Base-by-base conservation (phyloP, 2,113 vertebrate species). In the Nyctibius bracteatus region DNA sequence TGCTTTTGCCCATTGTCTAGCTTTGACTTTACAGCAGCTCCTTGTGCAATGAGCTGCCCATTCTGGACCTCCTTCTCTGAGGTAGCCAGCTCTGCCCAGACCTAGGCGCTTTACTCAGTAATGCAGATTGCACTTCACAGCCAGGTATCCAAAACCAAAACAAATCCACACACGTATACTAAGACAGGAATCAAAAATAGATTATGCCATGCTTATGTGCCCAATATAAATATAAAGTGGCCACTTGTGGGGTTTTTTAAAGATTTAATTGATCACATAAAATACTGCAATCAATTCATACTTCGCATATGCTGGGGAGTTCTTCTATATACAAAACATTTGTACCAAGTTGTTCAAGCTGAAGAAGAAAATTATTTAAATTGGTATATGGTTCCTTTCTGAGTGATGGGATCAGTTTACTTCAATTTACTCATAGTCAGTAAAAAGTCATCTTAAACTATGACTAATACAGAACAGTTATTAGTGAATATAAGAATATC, bases 21-120 rank as follows among this genome's bases (percentile, higher is more conserved):
- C 44, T 81, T 52, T 75, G 49, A 41, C 33, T 63, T 70, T 46
- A 58, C 12, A 33, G 44, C 22, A 63, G 44, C 14, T 86, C 43
- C 14, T 41, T 70, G 30, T 2, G 4, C n/a, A 77, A 28, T 5
- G n/a, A 0, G 0, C 22, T 1, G 1, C 35, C 17, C 2, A 1
- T 49, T 66, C 20, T 39, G 33, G 58, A 55, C 8, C 46, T 74
- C n/a, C 61, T 57, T 4, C 21, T 77, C 41, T 23, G 21, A n/a
- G 17, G 51, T 25, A 72, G 25, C 18, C 28, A 85, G 54, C 20
- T 62, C 61, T 65, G 57, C 22, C 8, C 46, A 78, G 46, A 87
- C 28, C 12, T 37, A 20, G 12, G n/a, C 1, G 1, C 14, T 61
- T 55, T 57, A 61, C 41, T 46, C 28, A 82, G 17, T 35, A 82